Conservation (phyloP, 2,113 vertebrate genomes). For the Psilopogon haemacephalus region DNA sequence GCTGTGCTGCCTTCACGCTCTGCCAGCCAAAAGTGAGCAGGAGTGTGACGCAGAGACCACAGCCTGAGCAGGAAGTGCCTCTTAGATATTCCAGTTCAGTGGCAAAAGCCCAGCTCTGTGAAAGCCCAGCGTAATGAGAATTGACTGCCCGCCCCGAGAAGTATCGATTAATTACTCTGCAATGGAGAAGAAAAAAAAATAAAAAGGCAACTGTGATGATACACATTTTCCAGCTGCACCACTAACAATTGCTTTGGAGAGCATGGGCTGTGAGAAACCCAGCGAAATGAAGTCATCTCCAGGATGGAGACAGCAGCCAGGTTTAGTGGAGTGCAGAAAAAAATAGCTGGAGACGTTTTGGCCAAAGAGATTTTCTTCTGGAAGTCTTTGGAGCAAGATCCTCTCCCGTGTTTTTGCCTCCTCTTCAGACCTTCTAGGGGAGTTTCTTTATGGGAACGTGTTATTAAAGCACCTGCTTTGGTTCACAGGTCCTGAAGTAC, state of each 20-base stretch:
- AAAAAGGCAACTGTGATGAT: neutral
- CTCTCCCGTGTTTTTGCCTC: neutral
- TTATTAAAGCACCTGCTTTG: neutral
- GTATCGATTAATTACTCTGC: constrained; percentile 32
- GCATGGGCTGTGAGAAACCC: neutral
- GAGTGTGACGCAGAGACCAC: neutral
- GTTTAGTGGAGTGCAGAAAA: neutral
- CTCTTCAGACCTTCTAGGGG: neutral
- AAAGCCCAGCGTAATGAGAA: constrained; percentile 21
- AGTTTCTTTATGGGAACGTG: neutral
- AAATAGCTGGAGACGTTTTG: neutral
- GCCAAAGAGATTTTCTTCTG: neutral
- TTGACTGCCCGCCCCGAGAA: constrained; percentile 29
- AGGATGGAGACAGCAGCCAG: neutral
- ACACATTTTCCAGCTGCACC: neutral
- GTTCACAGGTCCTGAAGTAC: neutral
- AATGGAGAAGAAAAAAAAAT: neutral
- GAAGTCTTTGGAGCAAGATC: neutral
- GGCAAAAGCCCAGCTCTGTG: neutral
- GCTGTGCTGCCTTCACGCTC: neutral
- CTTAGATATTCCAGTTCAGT: neutral
- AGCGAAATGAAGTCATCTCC: neutral
- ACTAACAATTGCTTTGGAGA: neutral
- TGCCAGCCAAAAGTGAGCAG: neutral
- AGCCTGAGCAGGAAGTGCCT: neutral